Conservation (phyloP, 2,888 invertebrate genomes). For the Caenorhabditis sinica region DNA sequence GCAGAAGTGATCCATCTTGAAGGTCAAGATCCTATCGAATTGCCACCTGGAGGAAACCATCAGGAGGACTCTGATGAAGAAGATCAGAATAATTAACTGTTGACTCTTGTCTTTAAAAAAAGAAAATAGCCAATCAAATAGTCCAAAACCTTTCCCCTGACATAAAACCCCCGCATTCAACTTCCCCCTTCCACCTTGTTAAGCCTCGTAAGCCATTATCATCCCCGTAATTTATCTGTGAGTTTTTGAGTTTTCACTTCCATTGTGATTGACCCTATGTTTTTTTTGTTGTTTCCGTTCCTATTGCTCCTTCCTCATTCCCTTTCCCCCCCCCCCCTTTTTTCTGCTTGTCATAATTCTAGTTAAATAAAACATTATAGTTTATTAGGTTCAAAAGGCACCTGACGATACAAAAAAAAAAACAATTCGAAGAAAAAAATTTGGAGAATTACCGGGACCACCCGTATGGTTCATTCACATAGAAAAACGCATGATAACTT, state of each 20-base stretch:
- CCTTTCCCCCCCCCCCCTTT: background rate
- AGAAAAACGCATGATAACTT: too few species aligned
- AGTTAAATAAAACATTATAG: background rate
- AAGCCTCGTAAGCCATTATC: too few species aligned
- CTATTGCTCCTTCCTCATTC: background rate
- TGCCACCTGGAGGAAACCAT: background rate
- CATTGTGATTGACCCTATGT: too few species aligned
- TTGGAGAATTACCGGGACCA: constrained; percentile 41
- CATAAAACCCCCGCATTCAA: too few species aligned
- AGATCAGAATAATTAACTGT: background rate
- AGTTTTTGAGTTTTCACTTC: too few species aligned
- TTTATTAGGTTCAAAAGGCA: constrained; percentile 49
- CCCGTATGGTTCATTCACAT: constrained; percentile 18
- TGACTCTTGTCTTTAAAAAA: too few species aligned
- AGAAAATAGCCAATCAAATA: too few species aligned
- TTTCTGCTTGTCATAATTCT: background rate
- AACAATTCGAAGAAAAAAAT: background rate
- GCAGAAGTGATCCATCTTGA: background rate
- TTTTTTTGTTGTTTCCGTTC: too few species aligned
- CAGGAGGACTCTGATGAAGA: background rate
- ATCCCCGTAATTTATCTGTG: background rate
- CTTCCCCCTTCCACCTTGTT: too few species aligned
- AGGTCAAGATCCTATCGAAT: background rate
- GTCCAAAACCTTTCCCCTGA: too few species aligned
- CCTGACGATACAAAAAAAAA: background rate